phyloP scores from a whole-genome alignment of 2,888 invertebrate genomes.

The Eudasyphora cyanicolor region DNA sequence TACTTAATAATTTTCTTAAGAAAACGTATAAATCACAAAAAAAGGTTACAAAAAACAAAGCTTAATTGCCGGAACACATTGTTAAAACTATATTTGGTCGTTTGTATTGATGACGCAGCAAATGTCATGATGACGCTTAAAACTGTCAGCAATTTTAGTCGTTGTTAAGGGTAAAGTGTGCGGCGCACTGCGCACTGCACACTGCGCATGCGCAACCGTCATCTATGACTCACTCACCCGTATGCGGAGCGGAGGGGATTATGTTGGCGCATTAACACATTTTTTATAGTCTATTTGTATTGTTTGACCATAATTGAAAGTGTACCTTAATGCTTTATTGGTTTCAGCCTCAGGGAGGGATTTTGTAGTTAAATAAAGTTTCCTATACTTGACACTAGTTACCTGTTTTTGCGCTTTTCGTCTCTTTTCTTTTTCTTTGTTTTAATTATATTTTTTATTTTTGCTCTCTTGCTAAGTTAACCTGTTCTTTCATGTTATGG shows the following conservation, averaged over 20 bases:
- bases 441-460: not conserved
- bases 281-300: not conserved
- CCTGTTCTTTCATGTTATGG: not conserved
- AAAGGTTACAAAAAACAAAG: not conserved
- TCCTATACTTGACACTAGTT: slow-evolving; percentile 18
- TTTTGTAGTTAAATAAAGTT: slow-evolving; percentile 8
- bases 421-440: slow-evolving; percentile 4
- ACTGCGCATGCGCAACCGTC: no score
- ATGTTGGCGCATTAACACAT: not conserved
- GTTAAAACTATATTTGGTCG: not conserved
- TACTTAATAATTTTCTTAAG: no score
- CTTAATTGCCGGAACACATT: slow-evolving; percentile 4
- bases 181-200: no score
- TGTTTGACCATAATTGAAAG: slow-evolving; percentile 17
- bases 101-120: not conserved
- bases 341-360: no score
- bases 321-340: not conserved
- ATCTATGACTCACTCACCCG: slow-evolving; percentile 3
- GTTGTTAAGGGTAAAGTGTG: not conserved
- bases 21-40: no score
- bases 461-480: not conserved
- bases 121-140: not conserved
- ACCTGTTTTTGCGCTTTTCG: not conserved
- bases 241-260: not conserved
- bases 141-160: not conserved